Base-by-base conservation (phyloP, 2,888 invertebrate genomes). In the Lasiommata megera region DNA sequence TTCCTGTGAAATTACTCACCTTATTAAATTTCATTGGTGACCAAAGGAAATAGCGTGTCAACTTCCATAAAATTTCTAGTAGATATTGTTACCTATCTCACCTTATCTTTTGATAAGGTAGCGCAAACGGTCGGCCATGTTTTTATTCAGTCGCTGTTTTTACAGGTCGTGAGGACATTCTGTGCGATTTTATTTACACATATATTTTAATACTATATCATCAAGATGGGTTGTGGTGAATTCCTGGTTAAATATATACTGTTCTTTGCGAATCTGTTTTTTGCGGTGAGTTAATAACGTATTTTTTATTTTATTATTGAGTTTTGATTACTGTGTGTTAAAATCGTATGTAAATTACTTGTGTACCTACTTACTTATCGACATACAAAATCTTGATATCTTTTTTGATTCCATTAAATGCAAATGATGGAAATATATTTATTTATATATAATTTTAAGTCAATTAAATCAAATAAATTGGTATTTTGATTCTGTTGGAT, bases 241-340 rank as follows among this genome's bases (percentile, higher is more conserved):
- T 93, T 93, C 68, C 88, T 94, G 68, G 93, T 95, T 63, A 96
- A 96, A 87, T 95, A 95, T 71, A 91, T 96, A 43, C 90, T 96
- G 67, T 96, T 96, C 82, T 90, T 95, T 74, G 93, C 95, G 76
- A 96, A 96, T 72, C 80, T 95, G 54, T 77, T 95, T 62, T 95
- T 95, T 80, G 94, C 94, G 88, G 95, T 95, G 81, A 94, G 95
- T 94, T 34, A 23, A 16, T 31, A 16, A 18, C 18, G 6, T 14
- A 9, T 41, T 6, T 6, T 23, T 23, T n/a, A n/a, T 23, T 41
- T 44, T 28, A n/a, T 3, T 44, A 44, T 44, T 14, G 9, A 1
- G 6, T 16, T 31, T 29, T 34, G 11, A 34, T 34, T 9, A 11
- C 34, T 11, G 2, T 23, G 5, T 23, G 23, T 34, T 9, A 34